Conservation (phyloP, 2,797 vertebrate species). For the Caiman crocodilus region DNA sequence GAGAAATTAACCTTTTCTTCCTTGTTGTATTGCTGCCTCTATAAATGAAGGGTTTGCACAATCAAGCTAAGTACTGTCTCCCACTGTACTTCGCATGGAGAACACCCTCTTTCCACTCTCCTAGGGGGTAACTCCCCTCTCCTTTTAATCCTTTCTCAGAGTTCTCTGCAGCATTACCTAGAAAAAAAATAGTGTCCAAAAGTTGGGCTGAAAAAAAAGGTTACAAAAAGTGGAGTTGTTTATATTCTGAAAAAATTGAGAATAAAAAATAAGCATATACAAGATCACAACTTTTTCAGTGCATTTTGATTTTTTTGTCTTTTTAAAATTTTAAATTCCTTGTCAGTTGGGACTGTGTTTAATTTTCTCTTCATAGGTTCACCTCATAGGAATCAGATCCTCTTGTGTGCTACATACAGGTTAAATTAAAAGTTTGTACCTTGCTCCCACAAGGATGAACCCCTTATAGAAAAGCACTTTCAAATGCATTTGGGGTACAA, state of each 20-base stretch:
- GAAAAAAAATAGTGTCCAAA: neutral
- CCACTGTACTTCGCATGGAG: neutral
- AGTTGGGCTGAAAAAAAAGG: neutral
- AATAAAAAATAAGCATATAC: neutral
- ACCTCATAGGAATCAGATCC: neutral
- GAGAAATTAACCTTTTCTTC: neutral
- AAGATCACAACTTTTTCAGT: neutral
- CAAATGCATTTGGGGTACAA: neutral
- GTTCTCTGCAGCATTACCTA: rapidly evolving
- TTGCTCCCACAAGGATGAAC: neutral
- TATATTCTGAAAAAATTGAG: neutral
- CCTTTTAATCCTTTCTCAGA: neutral
- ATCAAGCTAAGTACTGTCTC: neutral
- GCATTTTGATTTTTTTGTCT: too few relatives aligned
- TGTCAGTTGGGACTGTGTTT: neutral
- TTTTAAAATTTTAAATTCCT: neutral
- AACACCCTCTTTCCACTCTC: neutral
- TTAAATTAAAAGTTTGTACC: neutral
- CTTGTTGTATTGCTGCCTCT: rapidly evolving
- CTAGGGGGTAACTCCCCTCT: neutral
- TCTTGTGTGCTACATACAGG: neutral
- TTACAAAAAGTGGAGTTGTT: neutral
- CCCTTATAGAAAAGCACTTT: neutral
- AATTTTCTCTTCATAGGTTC: neutral
- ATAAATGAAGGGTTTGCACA: neutral